These are phyloP conservation scores for Chaetodon auriga DNA, from an alignment of 2,113 vertebrate species.

Conservation along the genomic window DNA sequence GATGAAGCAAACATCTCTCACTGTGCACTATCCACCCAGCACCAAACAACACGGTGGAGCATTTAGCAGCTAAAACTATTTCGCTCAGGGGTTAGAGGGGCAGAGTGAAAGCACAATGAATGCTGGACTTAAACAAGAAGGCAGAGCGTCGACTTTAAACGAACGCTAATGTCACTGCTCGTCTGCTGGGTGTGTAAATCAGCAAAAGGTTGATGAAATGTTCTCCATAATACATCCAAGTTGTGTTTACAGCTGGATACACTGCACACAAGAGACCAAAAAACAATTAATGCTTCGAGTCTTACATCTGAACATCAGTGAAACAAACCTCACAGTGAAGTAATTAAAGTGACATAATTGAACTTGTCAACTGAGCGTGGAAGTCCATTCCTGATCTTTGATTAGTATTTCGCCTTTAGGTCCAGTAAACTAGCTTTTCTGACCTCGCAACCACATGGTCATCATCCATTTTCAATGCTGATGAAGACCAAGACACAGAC, in stretches of 20 bases:
- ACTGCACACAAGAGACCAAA: no score
- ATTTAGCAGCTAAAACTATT: no score
- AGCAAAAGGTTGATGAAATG: neutral
- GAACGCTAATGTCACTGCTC: neutral
- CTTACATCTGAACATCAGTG: neutral
- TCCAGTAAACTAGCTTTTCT: no score
- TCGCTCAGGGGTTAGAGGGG: no score
- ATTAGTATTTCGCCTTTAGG: neutral
- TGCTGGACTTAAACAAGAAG: neutral
- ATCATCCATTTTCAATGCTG: neutral
- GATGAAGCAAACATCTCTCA: neutral
- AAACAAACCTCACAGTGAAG: neutral
- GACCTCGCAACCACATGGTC: neutral
- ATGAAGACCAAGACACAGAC: neutral
- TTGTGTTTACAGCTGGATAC: neutral
- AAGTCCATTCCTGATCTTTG: neutral
- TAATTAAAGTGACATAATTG: neutral
- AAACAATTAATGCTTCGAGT: no score
- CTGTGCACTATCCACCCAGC: no score
- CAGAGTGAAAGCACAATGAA: no score
- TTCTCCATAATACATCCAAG: neutral
- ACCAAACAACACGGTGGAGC: no score
- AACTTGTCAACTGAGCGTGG: neutral
- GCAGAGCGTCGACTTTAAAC: neutral
- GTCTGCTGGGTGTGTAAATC: neutral